Evolutionary conservation across 2,113 vertebrate genomes (phyloP).

Genomic region (Ictalurus furcatus): DNA sequence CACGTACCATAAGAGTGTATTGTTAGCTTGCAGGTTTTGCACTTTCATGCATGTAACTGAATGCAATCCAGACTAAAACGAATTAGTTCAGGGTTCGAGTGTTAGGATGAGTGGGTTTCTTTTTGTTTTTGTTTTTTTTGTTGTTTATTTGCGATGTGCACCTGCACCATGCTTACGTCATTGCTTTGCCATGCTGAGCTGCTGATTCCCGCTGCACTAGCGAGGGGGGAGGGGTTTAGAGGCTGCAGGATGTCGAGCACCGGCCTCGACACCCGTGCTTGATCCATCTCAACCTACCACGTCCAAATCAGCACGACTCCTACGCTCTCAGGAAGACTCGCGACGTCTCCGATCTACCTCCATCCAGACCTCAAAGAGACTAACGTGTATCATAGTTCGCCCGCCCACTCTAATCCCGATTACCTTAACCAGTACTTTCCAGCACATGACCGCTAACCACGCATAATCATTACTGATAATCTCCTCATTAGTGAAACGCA

Average conservation of each 20-base stretch:
- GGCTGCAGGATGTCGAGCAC: slow-evolving; percentile 34
- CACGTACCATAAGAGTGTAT: neutral
- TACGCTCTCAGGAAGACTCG: neutral
- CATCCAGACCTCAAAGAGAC: neutral
- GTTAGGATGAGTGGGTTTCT: slow-evolving; percentile 58
- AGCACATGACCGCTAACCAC: slow-evolving; percentile 8
- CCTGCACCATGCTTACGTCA: slow-evolving; percentile 77
- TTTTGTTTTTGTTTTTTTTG: neutral
- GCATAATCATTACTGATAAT: neutral
- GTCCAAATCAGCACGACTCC: slow-evolving; percentile 18
- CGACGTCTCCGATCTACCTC: neutral
- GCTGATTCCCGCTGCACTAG: slow-evolving; percentile 65
- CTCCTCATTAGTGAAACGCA: neutral
- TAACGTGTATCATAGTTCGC: neutral
- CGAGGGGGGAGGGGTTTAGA: slow-evolving; percentile 39
- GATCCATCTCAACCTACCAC: slow-evolving; percentile 35
- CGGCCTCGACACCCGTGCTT: slow-evolving; percentile 34
- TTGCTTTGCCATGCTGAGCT: slow-evolving; percentile 78
- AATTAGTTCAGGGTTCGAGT: neutral
- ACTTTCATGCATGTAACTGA: slow-evolving; percentile 2
- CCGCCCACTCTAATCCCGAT: neutral
- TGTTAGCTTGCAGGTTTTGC: slow-evolving; percentile 7
- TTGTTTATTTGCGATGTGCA: slow-evolving; percentile 64
- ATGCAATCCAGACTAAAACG: neutral
- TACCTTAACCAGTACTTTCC: neutral